Percentiles rank a stretch among this genome's conserved stretches.
These are phyloP conservation scores for Grammomys surdaster DNA, from an alignment of 2,113 vertebrate genomes.

Conservation along the genomic window DNA sequence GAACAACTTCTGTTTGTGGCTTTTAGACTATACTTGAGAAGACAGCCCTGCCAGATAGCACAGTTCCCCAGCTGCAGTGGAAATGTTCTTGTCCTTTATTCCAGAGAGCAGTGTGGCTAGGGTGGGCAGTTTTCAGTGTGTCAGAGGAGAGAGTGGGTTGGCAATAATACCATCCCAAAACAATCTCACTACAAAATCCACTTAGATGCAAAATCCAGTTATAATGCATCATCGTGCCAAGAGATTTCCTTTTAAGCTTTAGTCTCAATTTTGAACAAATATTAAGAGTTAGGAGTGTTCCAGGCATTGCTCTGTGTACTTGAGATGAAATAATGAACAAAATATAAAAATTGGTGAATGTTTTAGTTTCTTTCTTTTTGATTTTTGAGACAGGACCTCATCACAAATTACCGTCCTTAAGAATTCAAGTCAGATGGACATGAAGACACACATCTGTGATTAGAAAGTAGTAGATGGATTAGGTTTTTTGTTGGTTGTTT, in stretches of 20 bases:
- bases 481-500: no score
- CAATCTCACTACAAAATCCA: slow-evolving; percentile 10
- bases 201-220: background rate
- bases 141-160: slow-evolving; percentile 26
- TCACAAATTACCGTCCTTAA: slow-evolving; percentile 5
- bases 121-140: background rate
- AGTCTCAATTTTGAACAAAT: slow-evolving; percentile 41
- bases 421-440: slow-evolving; percentile 6
- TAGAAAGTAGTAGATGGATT: no score
- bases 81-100: background rate
- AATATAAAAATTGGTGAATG: background rate
- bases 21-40: background rate
- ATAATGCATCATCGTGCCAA: background rate
- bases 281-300: background rate
- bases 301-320: slow-evolving; percentile 30
- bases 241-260: slow-evolving; percentile 29
- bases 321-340: slow-evolving; percentile 13
- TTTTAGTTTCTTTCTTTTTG: background rate
- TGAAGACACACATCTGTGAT: background rate
- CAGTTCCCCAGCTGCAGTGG: slow-evolving; percentile 9
- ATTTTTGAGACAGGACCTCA: background rate
- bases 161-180: background rate
- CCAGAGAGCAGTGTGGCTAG: background rate
- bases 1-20: slow-evolving; percentile 32
- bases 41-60: slow-evolving; percentile 16